A percentile compares a stretch with the other conserved stretches of the same genome.
phyloP scores from a whole-genome alignment of 2,113 vertebrate genomes.

The Megaceryle maxima region DNA sequence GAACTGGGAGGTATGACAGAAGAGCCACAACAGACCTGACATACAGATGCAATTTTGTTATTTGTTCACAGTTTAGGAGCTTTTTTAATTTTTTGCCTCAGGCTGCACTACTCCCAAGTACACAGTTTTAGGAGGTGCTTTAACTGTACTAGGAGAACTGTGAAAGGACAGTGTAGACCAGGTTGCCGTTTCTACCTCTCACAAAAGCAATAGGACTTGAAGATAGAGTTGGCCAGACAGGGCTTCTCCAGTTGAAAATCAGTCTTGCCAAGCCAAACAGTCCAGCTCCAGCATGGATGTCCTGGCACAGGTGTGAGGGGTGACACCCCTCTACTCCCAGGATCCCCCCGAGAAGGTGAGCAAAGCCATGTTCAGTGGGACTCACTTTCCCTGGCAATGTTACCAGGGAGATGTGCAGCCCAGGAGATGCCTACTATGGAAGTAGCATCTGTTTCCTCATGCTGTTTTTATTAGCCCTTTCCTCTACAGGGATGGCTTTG shows the following conservation, averaged over 20 bases:
- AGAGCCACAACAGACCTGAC: background rate
- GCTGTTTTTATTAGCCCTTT: background rate
- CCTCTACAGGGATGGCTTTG: background rate
- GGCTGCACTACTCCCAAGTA: background rate
- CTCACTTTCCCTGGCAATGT: background rate
- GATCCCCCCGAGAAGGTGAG: background rate
- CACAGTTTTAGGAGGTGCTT: background rate
- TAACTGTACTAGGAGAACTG: background rate
- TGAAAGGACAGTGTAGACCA: background rate
- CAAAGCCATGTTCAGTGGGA: accelerated
- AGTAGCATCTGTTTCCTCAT: background rate
- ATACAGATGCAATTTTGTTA: background rate
- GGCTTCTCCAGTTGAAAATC: background rate
- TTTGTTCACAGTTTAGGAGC: background rate
- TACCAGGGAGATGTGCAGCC: background rate
- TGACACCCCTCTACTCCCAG: background rate
- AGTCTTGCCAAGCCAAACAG: background rate
- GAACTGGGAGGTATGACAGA: background rate
- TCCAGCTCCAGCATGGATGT: background rate
- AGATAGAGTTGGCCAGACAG: background rate
- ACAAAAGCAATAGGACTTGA: background rate
- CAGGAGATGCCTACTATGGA: background rate
- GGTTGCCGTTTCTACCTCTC: background rate
- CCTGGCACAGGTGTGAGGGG: background rate
- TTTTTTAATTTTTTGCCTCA: background rate